Evolutionary conservation across 2,888 invertebrate genomes (phyloP).

Genomic region (Platycnemis pennipes): DNA sequence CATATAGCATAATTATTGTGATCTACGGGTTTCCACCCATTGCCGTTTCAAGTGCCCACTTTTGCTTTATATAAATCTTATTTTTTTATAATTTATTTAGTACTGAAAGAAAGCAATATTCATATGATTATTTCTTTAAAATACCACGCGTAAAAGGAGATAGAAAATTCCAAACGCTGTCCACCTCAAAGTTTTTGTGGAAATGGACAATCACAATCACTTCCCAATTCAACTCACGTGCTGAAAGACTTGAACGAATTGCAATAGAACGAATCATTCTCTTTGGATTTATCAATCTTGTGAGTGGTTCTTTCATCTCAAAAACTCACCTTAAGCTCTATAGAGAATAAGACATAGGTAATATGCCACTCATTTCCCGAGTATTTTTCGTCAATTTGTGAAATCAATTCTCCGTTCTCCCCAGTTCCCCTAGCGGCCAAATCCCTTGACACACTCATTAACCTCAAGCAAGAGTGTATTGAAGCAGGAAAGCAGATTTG

Average conservation of each 20-base stretch:
- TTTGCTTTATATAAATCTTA: too few relatives aligned
- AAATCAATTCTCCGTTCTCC: conserved; percentile 15
- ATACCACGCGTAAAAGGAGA: too few relatives aligned
- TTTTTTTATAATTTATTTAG: too few relatives aligned
- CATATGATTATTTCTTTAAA: too few relatives aligned
- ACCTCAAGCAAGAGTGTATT: not conserved
- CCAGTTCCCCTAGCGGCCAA: not conserved
- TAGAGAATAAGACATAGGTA: not conserved
- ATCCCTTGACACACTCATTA: not conserved
- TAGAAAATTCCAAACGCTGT: too few relatives aligned
- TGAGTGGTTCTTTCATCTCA: not conserved
- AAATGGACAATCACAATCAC: not conserved
- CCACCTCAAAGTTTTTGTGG: too few relatives aligned
- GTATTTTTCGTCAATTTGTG: not conserved
- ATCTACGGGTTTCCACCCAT: too few relatives aligned
- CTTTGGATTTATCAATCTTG: not conserved
- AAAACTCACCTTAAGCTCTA: not conserved
- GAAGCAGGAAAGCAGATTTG: not conserved
- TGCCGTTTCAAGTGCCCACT: too few relatives aligned
- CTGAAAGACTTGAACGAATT: not conserved
- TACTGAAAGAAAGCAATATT: too few relatives aligned
- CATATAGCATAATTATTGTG: too few relatives aligned
- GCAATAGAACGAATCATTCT: not conserved
- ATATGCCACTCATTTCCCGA: not conserved
- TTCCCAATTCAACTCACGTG: not conserved